Percentiles rank a stretch among this genome's conserved stretches.
phyloP scores from a whole-genome alignment of 2,797 vertebrate species.

The Pipistrellus pipistrellus region DNA sequence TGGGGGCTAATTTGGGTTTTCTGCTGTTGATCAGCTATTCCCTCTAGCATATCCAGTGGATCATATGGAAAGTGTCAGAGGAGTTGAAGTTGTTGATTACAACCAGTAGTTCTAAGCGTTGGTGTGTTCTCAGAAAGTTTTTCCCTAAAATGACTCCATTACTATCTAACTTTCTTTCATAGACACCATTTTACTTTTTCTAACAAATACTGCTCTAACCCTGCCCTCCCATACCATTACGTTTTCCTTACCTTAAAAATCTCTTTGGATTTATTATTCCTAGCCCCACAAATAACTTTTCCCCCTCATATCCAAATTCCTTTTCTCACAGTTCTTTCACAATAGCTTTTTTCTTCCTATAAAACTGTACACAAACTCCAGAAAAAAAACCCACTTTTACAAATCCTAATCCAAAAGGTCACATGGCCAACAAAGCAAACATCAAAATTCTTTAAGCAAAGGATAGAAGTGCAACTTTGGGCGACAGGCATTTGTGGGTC shows the following conservation, averaged over 20 bases:
- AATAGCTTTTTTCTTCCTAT: background rate
- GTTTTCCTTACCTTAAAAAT: constrained; percentile 14
- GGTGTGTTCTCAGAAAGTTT: constrained; percentile 19
- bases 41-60: background rate
- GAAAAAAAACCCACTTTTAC: constrained; percentile 6
- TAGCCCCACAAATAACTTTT: background rate
- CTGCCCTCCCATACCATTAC: background rate
- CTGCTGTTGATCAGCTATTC: background rate
- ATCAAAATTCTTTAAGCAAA: background rate
- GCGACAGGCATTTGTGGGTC: too few relatives aligned
- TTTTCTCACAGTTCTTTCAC: background rate
- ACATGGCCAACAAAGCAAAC: background rate
- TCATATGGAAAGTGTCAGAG: constrained; percentile 28
- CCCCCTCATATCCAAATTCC: background rate
- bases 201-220: background rate
- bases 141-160: background rate
- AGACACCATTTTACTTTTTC: constrained; percentile 19
- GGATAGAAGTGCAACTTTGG: background rate
- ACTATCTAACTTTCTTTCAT: constrained; percentile 33
- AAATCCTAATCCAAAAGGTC: constrained; percentile 49
- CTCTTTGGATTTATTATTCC: background rate
- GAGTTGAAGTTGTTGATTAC: background rate
- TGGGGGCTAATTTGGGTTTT: constrained; percentile 22
- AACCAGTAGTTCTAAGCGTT: background rate
- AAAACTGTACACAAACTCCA: background rate